Conservation (phyloP, 2,888 invertebrate genomes). For the Caenorhabditis sp. region DNA sequence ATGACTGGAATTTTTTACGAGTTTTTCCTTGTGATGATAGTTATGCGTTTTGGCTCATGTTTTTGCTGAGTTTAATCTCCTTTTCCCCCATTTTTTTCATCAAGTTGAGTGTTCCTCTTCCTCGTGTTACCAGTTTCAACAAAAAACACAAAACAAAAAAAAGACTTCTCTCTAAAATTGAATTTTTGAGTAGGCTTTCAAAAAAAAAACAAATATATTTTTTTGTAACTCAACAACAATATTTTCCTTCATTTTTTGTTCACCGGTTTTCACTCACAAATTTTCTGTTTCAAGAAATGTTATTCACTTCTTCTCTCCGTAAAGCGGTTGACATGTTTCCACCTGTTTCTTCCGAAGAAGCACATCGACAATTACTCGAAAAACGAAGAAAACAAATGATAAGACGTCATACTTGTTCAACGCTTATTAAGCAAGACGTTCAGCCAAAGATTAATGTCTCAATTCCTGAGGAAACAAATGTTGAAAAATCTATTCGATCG, state of each 20-base stretch:
- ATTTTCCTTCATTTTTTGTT: background rate
- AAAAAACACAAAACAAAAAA: too few relatives aligned
- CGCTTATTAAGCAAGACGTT: constrained; percentile 36
- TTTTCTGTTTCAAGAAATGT: constrained; percentile 42
- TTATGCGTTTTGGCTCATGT: background rate
- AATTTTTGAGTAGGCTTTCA: too few relatives aligned
- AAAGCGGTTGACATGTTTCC: constrained; percentile 63
- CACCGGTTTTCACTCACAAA: background rate
- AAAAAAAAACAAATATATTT: too few relatives aligned
- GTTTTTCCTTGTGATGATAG: background rate
- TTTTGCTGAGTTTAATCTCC: background rate
- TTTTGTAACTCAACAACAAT: constrained; percentile 7
- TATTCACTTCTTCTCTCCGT: constrained; percentile 67
- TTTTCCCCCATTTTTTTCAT: background rate
- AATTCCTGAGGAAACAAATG: background rate
- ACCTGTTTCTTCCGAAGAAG: constrained; percentile 42
- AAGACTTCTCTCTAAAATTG: too few relatives aligned
- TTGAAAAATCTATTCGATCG: background rate
- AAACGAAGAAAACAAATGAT: constrained; percentile 53
- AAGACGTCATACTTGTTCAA: constrained; percentile 52
- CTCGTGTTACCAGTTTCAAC: background rate
- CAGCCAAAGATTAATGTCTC: background rate
- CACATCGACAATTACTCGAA: constrained; percentile 49
- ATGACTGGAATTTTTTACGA: background rate
- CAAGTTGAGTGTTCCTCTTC: background rate